A percentile compares a stretch with the other conserved stretches of the same genome.
These are phyloP conservation scores for Halichoeres trimaculatus DNA, from an alignment of 2,113 vertebrate species.

Conservation along the genomic window DNA sequence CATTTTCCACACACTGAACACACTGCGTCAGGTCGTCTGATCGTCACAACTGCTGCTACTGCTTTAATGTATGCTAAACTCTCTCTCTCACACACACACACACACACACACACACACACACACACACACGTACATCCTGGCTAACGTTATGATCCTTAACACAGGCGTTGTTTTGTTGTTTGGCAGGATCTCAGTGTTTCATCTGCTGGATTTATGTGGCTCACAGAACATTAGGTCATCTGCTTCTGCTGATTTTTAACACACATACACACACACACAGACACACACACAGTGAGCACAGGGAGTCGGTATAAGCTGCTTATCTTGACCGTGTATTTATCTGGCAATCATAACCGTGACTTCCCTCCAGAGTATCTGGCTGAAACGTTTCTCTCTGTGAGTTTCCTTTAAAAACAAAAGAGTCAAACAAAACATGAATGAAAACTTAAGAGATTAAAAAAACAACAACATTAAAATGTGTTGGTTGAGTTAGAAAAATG, in stretches of 20 bases:
- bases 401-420: not conserved
- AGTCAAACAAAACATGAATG: not conserved
- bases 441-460: not conserved
- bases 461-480: not conserved
- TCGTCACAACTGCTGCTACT: not conserved
- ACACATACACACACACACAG: not conserved
- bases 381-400: not conserved
- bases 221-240: not conserved
- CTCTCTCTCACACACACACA: not conserved
- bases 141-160: not conserved
- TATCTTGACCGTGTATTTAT: not conserved
- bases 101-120: not conserved
- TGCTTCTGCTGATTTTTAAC: not conserved
- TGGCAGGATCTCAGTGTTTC: not conserved
- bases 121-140: not conserved
- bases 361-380: not conserved
- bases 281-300: not conserved
- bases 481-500: too few relatives aligned
- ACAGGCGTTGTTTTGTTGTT: not conserved
- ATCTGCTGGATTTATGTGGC: conserved; percentile 10
- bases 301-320: conserved; percentile 30
- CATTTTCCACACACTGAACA: not conserved
- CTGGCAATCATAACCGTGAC: conserved; percentile 16
- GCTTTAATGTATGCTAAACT: not conserved
- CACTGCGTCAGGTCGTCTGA: not conserved